Conservation (phyloP, 2,797 vertebrate species). For the Coreius guichenoti region DNA sequence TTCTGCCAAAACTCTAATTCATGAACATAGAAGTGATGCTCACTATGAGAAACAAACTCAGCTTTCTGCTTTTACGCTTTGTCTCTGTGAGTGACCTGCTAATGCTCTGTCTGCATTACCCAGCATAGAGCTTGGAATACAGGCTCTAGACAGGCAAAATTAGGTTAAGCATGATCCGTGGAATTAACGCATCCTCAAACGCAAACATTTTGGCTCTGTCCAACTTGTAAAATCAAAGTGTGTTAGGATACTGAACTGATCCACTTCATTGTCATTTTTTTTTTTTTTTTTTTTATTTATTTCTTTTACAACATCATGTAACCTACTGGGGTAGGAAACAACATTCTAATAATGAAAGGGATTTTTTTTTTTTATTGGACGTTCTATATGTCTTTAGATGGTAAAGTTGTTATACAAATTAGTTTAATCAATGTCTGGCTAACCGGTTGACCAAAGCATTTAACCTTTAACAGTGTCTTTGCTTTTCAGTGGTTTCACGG, state of each 20-base stretch:
- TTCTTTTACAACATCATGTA: background rate
- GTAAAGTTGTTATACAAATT: background rate
- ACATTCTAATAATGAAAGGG: background rate
- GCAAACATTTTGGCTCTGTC: background rate
- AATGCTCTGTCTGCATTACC: constrained; percentile 11
- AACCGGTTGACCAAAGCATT: background rate
- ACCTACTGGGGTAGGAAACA: background rate
- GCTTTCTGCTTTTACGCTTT: background rate
- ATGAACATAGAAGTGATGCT: background rate
- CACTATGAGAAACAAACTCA: background rate
- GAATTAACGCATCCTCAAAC: background rate
- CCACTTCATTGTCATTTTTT: background rate
- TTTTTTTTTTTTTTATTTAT: too few relatives aligned
- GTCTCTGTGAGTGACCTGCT: background rate
- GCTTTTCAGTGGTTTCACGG: background rate
- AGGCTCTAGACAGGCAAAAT: constrained; percentile 30
- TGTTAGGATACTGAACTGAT: background rate
- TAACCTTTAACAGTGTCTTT: background rate
- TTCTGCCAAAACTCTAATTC: constrained; percentile 36
- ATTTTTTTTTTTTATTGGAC: background rate
- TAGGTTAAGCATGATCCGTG: constrained; percentile 35
- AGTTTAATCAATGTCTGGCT: background rate
- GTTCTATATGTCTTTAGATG: background rate
- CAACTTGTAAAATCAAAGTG: background rate
- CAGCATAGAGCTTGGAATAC: constrained; percentile 35